Evolutionary conservation across 2,888 invertebrate species (phyloP), one percentile per base, ranked within the genome.

Genomic region (Gastrophysa polygoni): DNA sequence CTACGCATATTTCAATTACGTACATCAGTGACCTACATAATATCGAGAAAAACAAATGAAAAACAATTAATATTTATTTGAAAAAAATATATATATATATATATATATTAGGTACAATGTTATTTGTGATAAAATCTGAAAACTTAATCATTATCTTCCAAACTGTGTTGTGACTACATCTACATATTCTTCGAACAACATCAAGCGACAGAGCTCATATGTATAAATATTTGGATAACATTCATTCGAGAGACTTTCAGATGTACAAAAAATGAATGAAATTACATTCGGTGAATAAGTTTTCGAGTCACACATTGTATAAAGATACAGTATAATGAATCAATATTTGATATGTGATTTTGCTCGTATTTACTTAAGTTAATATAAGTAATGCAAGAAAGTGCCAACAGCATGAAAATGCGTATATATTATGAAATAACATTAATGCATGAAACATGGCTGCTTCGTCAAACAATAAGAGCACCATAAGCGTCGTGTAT

Each of bases 121-220:
- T 71, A 71, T 64, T 64, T 34, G 67, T 70, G 66, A 73, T 73
- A 73, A 71, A 74, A 73, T 72, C 66, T 72, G 68, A 74, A 74
- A 75, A 74, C 73, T 72, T 73, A 73, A 73, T 71, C 61, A 60
- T 62, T 62, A 68, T 57, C 63, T 59, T 62, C 50, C 44, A 61
- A 49, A 61, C 43, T 54, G 61, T 67, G 67, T 51, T 14, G 14
- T 3, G 11, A 61, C 62, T 56, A 54, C 54, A 47, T 50, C 46
- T 52, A 54, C n/a, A n/a, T 28, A 56, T 54, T 54, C 49, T 57
- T 55, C 32, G 57, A 55, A 29, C 20, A 56, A 57, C 52, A 43
- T 52, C 29, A 57, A 20, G 61, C 51, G 38, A 61, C 29, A 24
- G 24, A 49, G 32, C 17, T 50, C 24, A 47, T 43, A n/a, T n/a